phyloP scores from a whole-genome alignment of 35 echinoderm and acorn worm genomes.

The Lytechinus variegatus region DNA sequence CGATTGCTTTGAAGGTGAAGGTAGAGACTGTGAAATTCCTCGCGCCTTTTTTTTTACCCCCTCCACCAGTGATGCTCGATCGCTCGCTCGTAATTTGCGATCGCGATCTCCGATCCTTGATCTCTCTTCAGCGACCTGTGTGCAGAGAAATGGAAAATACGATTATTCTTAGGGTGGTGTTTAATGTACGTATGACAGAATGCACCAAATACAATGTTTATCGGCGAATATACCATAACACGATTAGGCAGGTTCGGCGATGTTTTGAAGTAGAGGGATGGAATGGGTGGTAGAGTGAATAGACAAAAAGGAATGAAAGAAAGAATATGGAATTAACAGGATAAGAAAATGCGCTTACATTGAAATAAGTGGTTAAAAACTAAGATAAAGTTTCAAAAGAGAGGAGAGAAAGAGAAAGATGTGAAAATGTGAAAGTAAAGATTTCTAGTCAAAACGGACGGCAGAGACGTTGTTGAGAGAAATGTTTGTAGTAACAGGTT shows the following conservation, averaged over 20 bases:
- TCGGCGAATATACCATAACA: not conserved
- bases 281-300: not conserved
- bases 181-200: not conserved
- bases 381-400: not conserved
- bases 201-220: conserved; percentile 2
- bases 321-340: not conserved
- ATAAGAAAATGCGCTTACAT: no score
- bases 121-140: not conserved
- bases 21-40: not conserved
- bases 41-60: not conserved
- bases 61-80: not conserved
- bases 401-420: not conserved
- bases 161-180: not conserved
- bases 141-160: not conserved
- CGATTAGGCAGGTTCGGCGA: not conserved
- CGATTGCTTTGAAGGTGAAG: not conserved
- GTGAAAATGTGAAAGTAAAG: not conserved
- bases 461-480: not conserved
- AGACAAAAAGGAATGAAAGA: not conserved
- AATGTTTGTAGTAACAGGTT: not conserved
- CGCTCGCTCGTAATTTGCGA: not conserved
- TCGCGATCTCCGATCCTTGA: not conserved
- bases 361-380: not conserved
- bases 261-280: not conserved
- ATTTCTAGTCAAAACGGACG: not conserved